Conservation (phyloP, 2,113 vertebrate genomes). For the Neodontobutis hainanensis region DNA sequence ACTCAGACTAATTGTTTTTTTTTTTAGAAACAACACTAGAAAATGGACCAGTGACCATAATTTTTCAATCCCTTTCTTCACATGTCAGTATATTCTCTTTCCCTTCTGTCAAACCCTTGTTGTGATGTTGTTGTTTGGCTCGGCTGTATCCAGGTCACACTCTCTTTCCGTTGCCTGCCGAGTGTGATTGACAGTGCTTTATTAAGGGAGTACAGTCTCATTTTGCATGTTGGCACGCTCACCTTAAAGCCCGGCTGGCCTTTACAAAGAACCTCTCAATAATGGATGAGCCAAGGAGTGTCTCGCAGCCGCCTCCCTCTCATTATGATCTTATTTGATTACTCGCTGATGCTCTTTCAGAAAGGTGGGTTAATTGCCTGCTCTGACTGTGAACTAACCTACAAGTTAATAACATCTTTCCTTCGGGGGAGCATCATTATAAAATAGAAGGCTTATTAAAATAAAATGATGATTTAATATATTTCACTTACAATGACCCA, state of each 20-base stretch:
- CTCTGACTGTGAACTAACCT: slow-evolving; percentile 70
- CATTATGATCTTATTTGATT: slow-evolving; percentile 62
- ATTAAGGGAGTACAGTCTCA: slow-evolving; percentile 54
- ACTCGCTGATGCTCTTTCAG: slow-evolving; percentile 43
- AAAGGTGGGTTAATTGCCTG: slow-evolving; percentile 72
- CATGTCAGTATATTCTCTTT: no score
- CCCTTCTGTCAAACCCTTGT: no score
- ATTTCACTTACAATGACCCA: slow-evolving; percentile 61
- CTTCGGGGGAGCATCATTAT: slow-evolving; percentile 71
- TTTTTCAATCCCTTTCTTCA: no score
- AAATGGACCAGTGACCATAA: no score
- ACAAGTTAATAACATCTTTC: slow-evolving; percentile 76
- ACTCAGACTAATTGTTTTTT: no score
- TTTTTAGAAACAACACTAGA: no score
- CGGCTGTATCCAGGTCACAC: slow-evolving; percentile 37
- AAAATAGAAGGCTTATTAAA: slow-evolving; percentile 73
- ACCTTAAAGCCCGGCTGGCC: slow-evolving; percentile 46
- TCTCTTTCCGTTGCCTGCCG: slow-evolving; percentile 26
- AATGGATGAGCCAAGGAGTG: slow-evolving; percentile 57
- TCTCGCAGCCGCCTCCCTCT: slow-evolving; percentile 48
- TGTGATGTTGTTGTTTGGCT: neutral
- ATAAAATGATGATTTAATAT: slow-evolving; percentile 77
- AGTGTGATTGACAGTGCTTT: slow-evolving; percentile 33
- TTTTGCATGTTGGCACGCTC: slow-evolving; percentile 50
- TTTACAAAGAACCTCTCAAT: slow-evolving; percentile 58